phyloP scores from a whole-genome alignment of 2,113 vertebrate species.

The Brachyhypopomus gauderio region DNA sequence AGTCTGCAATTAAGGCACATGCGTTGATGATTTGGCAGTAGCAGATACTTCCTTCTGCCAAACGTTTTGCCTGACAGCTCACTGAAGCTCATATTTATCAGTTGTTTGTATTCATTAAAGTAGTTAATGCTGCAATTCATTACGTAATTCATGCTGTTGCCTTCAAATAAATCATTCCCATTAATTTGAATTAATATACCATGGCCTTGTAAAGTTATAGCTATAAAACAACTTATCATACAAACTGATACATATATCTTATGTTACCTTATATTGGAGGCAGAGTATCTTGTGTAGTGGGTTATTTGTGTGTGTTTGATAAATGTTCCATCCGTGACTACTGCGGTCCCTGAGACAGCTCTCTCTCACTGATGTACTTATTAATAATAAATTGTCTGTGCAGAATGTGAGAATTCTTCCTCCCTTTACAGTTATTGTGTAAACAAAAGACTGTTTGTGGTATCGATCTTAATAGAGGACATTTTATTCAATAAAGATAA shows the following conservation, averaged over 20 bases:
- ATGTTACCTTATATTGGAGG: slow-evolving; percentile 78
- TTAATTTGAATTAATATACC: slow-evolving; percentile 35
- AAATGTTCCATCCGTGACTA: slow-evolving; percentile 75
- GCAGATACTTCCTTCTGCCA: too few species aligned
- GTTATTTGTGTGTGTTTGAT: slow-evolving; percentile 80
- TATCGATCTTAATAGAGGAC: slow-evolving; percentile 82
- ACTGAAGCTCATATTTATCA: slow-evolving; percentile 29
- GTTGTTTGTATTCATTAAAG: slow-evolving; percentile 1
- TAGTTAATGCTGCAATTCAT: slow-evolving; percentile 30
- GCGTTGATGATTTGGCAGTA: too few species aligned
- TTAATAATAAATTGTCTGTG: slow-evolving; percentile 81
- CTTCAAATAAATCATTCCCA: slow-evolving; percentile 13
- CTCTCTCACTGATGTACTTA: slow-evolving; percentile 81
- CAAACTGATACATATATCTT: slow-evolving; percentile 73
- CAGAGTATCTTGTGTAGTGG: slow-evolving; percentile 78
- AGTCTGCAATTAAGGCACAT: too few species aligned
- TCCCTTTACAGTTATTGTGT: slow-evolving; percentile 79
- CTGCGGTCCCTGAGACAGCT: slow-evolving; percentile 77
- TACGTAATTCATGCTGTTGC: slow-evolving; percentile 8
- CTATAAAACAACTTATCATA: slow-evolving; percentile 66
- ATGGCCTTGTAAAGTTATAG: slow-evolving; percentile 63
- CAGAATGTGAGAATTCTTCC: slow-evolving; percentile 79
- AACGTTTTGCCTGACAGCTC: neutral
- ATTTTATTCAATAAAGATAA: slow-evolving; percentile 83
- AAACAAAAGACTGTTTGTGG: slow-evolving; percentile 77